Evolutionary conservation across 2,797 vertebrate genomes (phyloP).

Genomic region (Lepus oiostolus): DNA sequence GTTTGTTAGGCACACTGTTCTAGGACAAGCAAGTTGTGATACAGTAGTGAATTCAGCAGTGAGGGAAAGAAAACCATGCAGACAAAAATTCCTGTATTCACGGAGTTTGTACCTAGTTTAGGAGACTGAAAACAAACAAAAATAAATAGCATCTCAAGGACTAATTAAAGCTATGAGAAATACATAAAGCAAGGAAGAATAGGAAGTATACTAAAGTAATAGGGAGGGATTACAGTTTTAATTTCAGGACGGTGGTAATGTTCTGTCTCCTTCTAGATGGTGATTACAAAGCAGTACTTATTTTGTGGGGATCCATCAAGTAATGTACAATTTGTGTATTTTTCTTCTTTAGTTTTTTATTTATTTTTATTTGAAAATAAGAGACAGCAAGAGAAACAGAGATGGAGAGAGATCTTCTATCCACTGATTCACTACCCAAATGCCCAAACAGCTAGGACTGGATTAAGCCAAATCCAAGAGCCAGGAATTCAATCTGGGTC

Average conservation of each 20-base stretch:
- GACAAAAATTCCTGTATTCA: conserved; percentile 8
- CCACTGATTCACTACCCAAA: too few relatives aligned
- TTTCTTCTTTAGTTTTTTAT: background rate
- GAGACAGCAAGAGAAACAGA: too few relatives aligned
- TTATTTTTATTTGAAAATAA: too few relatives aligned
- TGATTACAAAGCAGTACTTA: background rate
- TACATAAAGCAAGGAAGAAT: background rate
- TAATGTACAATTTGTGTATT: background rate
- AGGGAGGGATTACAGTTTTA: background rate
- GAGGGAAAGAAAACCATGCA: background rate
- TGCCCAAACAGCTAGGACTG: too few relatives aligned
- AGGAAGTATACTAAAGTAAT: background rate
- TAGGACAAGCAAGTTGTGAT: conserved; percentile 17
- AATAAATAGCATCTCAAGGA: background rate
- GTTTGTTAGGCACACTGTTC: conserved; percentile 21
- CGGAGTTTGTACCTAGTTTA: conserved; percentile 36
- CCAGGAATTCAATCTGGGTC: too few relatives aligned
- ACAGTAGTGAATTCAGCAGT: background rate
- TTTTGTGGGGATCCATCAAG: background rate
- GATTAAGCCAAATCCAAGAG: too few relatives aligned
- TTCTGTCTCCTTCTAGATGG: background rate
- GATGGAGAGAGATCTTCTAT: too few relatives aligned
- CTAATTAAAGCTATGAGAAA: background rate
- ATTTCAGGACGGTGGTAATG: background rate
- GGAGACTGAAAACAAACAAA: conserved; percentile 40